phyloP scores from a whole-genome alignment of 1,140 invertebrate genomes.

The Dreissena polymorpha region DNA sequence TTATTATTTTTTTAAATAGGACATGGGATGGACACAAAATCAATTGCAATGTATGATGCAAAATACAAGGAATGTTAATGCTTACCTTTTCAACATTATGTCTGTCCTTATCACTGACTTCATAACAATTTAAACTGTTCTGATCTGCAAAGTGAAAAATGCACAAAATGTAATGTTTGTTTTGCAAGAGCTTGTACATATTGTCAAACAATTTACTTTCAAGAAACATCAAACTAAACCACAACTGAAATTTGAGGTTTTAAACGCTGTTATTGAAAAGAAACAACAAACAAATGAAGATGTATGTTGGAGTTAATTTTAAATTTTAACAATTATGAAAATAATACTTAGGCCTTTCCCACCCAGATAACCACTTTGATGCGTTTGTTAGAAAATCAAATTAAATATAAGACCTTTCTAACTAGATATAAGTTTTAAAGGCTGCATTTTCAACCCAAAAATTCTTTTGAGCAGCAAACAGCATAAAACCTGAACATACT shows the following conservation, averaged over 20 bases:
- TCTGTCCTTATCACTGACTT: constrained; percentile 61
- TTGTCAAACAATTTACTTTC: too few species aligned
- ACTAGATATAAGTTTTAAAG: too few species aligned
- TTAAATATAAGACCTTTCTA: not conserved
- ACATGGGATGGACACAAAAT: too few species aligned
- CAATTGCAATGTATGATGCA: too few species aligned
- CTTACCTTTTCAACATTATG: constrained; percentile 64
- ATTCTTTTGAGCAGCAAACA: not conserved
- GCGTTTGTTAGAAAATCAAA: too few species aligned
- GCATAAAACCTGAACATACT: too few species aligned
- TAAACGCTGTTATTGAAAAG: too few species aligned
- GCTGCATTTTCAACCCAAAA: constrained; percentile 43
- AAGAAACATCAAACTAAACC: too few species aligned
- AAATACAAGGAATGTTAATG: not conserved
- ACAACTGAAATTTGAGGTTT: too few species aligned
- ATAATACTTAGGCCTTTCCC: not conserved
- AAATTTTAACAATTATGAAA: not conserved
- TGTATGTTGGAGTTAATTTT: not conserved
- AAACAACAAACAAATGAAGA: too few species aligned
- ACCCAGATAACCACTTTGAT: not conserved
- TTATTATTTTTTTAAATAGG: too few species aligned
- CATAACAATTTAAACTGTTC: constrained; percentile 59
- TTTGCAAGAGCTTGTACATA: too few species aligned
- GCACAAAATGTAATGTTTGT: not conserved
- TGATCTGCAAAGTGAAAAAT: constrained; percentile 60